Base-by-base conservation (phyloP, 2,888 invertebrate genomes). In the Pogonocherus hispidulus region DNA sequence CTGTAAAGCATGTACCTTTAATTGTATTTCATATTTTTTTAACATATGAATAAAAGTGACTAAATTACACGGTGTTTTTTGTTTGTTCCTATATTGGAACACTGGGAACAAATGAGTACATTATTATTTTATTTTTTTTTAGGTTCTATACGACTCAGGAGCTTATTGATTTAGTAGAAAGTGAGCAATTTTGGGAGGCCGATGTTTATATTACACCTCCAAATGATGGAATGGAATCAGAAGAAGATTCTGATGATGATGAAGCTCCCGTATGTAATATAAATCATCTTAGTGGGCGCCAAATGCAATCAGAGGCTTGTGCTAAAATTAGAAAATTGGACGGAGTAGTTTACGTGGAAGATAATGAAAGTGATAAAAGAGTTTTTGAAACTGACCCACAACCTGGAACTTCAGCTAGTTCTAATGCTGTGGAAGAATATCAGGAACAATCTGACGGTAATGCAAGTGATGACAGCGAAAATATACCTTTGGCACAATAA, bases 191-290 rank as follows among this genome's bases (percentile, higher is more conserved):
- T 71, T 72, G 69, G 74, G 16, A 49, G 3, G 72, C 70, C 9
- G 72, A 72, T 64, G 51, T 74, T 47, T 74, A 60, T 54, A 67
- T 74, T 47, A 71, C 70, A 18, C 71, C 71, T 67, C 64, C 70
- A 37, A 62, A 72, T 65, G 72, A 72, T 60, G 69, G 72, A 66
- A 19, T 32, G 19, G 62, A 47, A 11, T 32, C 14, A n/a, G 41
- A n/a, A 9, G 32, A 32, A 14, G 41, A 41, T 41, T 14, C 14
- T 14, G 37, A 37, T 11, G 41, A 6, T 32, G 32, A 41, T 14
- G 41, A 41, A 41, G 41, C n/a, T 41, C n/a, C n/a, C 41, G 1
- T 2, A 14, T 2, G 2, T 3, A 5, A 41, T 14, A 16, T 41
- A n/a, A 41, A 41, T 41, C 41, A 16, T 6, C 41, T 41, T 14